Base-by-base conservation (phyloP, 2,797 vertebrate genomes). In the Phoebastria nigripes region DNA sequence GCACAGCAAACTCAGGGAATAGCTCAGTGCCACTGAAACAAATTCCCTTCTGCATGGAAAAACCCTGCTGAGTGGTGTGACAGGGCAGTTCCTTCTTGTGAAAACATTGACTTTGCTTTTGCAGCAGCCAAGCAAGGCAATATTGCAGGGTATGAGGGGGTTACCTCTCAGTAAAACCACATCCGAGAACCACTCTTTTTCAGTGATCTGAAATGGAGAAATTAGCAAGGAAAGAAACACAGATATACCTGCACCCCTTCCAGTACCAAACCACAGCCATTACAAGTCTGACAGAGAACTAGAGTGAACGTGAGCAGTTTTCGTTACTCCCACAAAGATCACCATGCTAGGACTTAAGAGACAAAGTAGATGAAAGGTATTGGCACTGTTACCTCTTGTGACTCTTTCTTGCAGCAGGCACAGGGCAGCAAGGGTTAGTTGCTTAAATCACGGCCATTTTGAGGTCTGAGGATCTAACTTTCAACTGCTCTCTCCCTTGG, bases 221-320 rank as follows among this genome's bases (percentile, higher is more conserved):
- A 86, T 22, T 7, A 3, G 25, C 13, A 63, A 55, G 15, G 31
- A 54, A 66, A 55, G 12, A 33, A 69, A 11, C 17, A 37, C 3
- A 26, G 18, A 2, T 14, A 14, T 11, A 15, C 31, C 62, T 8
- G 4, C 15, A 7, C 2, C 11, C 31, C 4, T 22, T 2, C 16
- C 70, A 76, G 7, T 11, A 14, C 35, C 26, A 18, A 83, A 74
- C 56, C n/a, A 18, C 6, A 35, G 73, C 41, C 54, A 12, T 39
- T 35, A 13, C 0, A 0, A 51, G 5, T 49, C 37, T 76, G 16
- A 39, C 24, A 16, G 28, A 41, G n/a, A 82, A 54, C 9, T 37
- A 24, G 1, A 4, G 10, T 4, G 2, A 77, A 51, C 26, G 8
- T 0, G 0, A 84, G 31, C 17, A 1, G 15, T 31, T 85, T 51